phyloP scores from a whole-genome alignment of 2,113 vertebrate species.

The Malurus melanocephalus region DNA sequence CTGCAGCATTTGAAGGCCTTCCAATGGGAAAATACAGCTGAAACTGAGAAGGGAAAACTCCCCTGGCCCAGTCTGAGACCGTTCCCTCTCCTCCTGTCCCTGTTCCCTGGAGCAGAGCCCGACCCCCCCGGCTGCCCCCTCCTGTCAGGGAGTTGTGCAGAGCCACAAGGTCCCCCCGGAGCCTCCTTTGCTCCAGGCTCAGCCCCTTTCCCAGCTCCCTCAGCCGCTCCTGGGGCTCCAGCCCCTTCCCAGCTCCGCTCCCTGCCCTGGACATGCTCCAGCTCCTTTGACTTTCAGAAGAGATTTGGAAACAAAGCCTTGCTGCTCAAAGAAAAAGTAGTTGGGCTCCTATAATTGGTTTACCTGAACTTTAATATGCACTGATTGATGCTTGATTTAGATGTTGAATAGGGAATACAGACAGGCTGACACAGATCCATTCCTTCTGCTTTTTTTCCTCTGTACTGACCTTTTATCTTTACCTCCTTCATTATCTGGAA shows the following conservation, averaged over 20 bases:
- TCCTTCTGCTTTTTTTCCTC: background rate
- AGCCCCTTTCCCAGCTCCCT: background rate
- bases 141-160: background rate
- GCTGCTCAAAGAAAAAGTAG: background rate
- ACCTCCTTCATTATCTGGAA: background rate
- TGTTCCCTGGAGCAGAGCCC: background rate
- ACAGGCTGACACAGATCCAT: background rate
- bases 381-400: background rate
- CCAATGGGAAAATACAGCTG: background rate
- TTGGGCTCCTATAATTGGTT: background rate
- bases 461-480: background rate
- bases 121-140: background rate
- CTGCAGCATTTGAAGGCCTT: background rate
- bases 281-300: background rate
- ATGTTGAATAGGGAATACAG: background rate
- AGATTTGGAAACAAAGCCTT: background rate
- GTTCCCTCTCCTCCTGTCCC: background rate
- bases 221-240: too few relatives aligned
- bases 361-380: background rate
- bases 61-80: background rate
- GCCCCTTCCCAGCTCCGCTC: too few relatives aligned
- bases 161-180: background rate
- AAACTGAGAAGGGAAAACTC: background rate
- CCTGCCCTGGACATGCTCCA: background rate
- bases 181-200: background rate